phyloP scores from a whole-genome alignment of 2,888 invertebrate species.

The Automeris io region DNA sequence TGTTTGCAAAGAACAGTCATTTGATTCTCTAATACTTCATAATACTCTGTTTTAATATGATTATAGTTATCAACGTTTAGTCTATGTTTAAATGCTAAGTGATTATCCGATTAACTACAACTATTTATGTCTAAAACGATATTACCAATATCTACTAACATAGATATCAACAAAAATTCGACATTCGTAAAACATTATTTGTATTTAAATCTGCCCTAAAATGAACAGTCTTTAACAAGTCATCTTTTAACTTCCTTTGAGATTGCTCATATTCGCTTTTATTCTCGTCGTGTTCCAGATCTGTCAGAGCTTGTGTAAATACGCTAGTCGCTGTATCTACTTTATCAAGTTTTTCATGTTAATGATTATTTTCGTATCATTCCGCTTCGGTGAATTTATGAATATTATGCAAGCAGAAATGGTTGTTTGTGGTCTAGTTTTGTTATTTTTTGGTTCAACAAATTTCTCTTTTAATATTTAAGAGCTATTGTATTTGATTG shows the following conservation, averaged over 20 bases:
- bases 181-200: too few relatives aligned
- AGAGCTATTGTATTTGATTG: too few relatives aligned
- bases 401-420: slow-evolving; percentile 26
- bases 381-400: slow-evolving; percentile 22
- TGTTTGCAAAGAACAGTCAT: too few relatives aligned
- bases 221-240: background rate
- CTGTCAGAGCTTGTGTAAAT: slow-evolving; percentile 12
- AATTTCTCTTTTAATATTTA: background rate
- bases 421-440: slow-evolving; percentile 11
- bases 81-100: too few relatives aligned
- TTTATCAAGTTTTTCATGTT: slow-evolving; percentile 19
- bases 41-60: too few relatives aligned
- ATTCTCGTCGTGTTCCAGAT: slow-evolving; percentile 12
- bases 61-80: too few relatives aligned
- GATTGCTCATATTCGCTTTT: slow-evolving; percentile 4
- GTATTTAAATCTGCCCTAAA: background rate
- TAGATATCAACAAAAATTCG: too few relatives aligned
- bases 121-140: too few relatives aligned
- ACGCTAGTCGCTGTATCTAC: slow-evolving; percentile 12
- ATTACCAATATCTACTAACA: too few relatives aligned
- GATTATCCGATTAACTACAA: too few relatives aligned
- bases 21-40: too few relatives aligned
- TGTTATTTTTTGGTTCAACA: slow-evolving; percentile 19
- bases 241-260: background rate
- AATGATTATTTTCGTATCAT: slow-evolving; percentile 24